Evolutionary conservation across 1,140 invertebrate species (phyloP), one percentile per base, ranked within the genome.

Genomic region (Diachasmimorpha longicaudata): DNA sequence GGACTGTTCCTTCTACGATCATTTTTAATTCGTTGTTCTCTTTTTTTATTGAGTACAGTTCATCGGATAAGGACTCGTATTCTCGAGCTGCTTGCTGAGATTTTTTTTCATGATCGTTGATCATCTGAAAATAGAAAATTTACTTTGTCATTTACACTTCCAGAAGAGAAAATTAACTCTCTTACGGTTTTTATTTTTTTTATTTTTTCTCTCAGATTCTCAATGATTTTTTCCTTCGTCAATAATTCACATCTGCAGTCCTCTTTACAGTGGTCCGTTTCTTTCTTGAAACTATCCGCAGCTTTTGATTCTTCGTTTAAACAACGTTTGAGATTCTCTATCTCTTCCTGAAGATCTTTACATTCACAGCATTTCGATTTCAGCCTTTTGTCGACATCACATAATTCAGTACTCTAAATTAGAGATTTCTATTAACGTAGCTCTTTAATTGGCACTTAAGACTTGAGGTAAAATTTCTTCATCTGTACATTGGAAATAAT

Each of bases 191-290:
- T 85, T 39, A 83, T 80, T 70, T 76, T 84, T 23, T 79, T 72
- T 19, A 85, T 84, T 8, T 80, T 85, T 48, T 81, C 80, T 39
- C 68, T 74, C 48, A 84, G 83, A 31, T 84, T 82, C 0, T 67
- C 69, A 52, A 85, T 81, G 23, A 85, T 84, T 67, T 83, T 83
- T 11, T 84, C 81, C 67, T 85, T 84, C 23, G 83, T 80, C 72
- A 80, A 82, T 14, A 82, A 14, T 58, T 83, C 81, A 46, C 76
- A 85, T 58, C 72, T 78, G 67, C 81, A 67, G 25, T 78, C 80
- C 13, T 85, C 81, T 70, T 77, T 81, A n/a, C 68, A 72, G 42
- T 78, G 63, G 48, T 80, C 76, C 37, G 84, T 68, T 75, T 83
- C 79, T 31, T 78, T 70, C 74, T 81, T 74, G 8, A 84, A 75